Evolutionary conservation across 2,888 invertebrate genomes (phyloP).

Genomic region (Calliphora vomitoria): DNA sequence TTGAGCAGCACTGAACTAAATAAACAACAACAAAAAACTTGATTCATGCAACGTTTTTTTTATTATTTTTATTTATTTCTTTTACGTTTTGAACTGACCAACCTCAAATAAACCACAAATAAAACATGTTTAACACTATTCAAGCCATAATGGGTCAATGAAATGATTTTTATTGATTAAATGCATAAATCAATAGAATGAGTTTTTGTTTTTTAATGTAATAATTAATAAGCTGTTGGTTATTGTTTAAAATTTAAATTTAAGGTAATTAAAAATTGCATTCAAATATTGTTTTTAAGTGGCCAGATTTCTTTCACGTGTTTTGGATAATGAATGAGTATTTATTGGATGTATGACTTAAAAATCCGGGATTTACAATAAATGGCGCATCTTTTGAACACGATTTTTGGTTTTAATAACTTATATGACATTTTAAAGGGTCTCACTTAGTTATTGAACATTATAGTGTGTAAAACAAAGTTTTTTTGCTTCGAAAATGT

Average conservation of each 20-base stretch:
- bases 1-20: conserved; percentile 54
- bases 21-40: conserved; percentile 57
- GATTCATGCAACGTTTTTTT: conserved; percentile 47
- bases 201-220: background rate
- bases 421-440: too few relatives aligned
- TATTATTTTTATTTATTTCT: background rate
- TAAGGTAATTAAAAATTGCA: background rate
- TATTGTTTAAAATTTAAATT: background rate
- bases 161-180: background rate
- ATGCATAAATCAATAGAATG: background rate
- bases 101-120: conserved; percentile 59
- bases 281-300: too few relatives aligned
- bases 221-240: background rate
- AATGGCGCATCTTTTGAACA: too few relatives aligned
- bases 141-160: conserved; percentile 16
- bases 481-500: too few relatives aligned
- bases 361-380: too few relatives aligned
- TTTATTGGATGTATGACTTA: too few relatives aligned
- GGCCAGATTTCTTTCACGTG: too few relatives aligned
- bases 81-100: conserved; percentile 67
- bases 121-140: conserved; percentile 62
- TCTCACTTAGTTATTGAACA: too few relatives aligned
- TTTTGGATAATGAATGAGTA: too few relatives aligned
- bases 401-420: too few relatives aligned
- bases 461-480: too few relatives aligned